phyloP scores from a whole-genome alignment of 2,888 invertebrate genomes.

The Scaptomyza reducta region DNA sequence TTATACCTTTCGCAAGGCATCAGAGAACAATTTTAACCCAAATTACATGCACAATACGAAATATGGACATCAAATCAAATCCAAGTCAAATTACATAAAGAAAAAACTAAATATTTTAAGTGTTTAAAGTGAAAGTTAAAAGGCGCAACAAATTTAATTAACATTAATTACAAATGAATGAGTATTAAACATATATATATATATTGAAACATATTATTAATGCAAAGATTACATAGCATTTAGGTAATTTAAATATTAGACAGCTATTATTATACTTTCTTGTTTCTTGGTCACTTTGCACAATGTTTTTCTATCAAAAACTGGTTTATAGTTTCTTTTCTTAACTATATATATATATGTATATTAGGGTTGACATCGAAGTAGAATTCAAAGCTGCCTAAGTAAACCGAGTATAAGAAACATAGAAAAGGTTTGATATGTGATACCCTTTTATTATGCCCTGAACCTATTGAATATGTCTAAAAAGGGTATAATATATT shows the following conservation, averaged over 20 bases:
- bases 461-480: too few relatives aligned
- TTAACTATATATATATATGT: conserved; percentile 23
- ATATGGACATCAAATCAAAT: conserved; percentile 39
- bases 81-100: conserved; percentile 73
- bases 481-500: too few relatives aligned
- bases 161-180: conserved; percentile 22
- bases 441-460: conserved; percentile 53
- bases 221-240: conserved; percentile 38
- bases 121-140: conserved; percentile 42
- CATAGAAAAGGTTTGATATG: conserved; percentile 45
- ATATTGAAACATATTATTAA: conserved; percentile 29
- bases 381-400: conserved; percentile 41
- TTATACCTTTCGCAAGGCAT: conserved; percentile 73
- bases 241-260: conserved; percentile 44
- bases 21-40: conserved; percentile 46
- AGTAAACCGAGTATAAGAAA: conserved; percentile 4
- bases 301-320: conserved; percentile 20
- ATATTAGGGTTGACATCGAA: conserved; percentile 60
- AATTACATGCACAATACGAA: conserved; percentile 51
- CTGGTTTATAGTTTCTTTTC: background rate
- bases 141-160: conserved; percentile 40
- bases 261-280: conserved; percentile 2
- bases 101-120: conserved; percentile 64
- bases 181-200: conserved; percentile 45
- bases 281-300: conserved; percentile 26